phyloP scores from a whole-genome alignment of 2,797 vertebrate genomes.

The Heliangelus exortis region DNA sequence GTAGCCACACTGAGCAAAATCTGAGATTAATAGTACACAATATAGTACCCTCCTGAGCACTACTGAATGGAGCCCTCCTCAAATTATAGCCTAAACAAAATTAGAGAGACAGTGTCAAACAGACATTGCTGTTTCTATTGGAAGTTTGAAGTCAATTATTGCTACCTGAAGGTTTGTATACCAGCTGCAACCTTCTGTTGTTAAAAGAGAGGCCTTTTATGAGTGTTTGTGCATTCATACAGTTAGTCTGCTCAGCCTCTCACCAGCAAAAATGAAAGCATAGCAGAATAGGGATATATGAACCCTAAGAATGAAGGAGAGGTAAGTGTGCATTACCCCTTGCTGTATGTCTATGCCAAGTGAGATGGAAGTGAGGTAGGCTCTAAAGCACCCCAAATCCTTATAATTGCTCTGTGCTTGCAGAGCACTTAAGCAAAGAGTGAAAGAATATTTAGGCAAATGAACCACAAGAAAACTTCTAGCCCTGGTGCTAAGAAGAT shows the following conservation, averaged over 20 bases:
- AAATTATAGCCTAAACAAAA: background rate
- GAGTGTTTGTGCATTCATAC: background rate
- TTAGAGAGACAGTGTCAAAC: background rate
- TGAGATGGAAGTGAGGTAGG: background rate
- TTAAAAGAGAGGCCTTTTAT: background rate
- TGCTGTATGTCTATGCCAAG: background rate
- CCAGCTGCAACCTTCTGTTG: background rate
- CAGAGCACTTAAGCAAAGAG: background rate
- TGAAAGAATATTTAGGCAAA: background rate
- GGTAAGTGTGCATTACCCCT: background rate
- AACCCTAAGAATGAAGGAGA: background rate
- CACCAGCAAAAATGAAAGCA: background rate
- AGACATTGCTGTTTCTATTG: background rate
- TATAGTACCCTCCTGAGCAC: background rate
- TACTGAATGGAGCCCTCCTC: background rate
- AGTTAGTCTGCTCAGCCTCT: background rate
- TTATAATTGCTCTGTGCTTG: background rate
- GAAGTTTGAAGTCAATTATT: background rate
- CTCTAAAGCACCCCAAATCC: background rate
- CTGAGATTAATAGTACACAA: background rate
- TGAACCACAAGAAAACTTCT: background rate
- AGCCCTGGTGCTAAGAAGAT: background rate
- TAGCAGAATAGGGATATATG: background rate
- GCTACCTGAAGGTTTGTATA: background rate
- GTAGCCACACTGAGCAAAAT: background rate